Base-by-base conservation (phyloP, 2,888 invertebrate species). In the Chloroclysta siterata region DNA sequence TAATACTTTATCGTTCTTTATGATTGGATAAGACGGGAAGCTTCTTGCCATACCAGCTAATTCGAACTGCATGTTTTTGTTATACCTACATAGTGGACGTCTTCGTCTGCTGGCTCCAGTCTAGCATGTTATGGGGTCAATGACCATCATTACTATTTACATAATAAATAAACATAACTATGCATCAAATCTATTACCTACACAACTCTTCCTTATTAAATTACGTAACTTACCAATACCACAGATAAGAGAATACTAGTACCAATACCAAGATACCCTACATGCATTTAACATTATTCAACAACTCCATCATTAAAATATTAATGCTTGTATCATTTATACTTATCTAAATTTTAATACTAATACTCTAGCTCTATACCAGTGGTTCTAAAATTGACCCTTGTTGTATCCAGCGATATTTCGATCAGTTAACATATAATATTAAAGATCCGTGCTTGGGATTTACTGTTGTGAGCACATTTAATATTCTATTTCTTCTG, bases 351-450 rank as follows among this genome's bases (percentile, higher is more conserved):
- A n/a, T n/a, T n/a, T 28, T n/a, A 17, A 17, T 48, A 48, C 29
- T 56, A 48, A n/a, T 11, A n/a, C 50, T 17, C 33, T 28, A 42
- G 50, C 22, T 50, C 5, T 29, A 29, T 13, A 44, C 44, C 33
- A 58, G 8, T 0, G 33, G 52, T 3, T n/a, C 59, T 22, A 50
- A 36, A 29, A 14, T n/a, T 22, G 33, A 46, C 44, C 61, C 55
- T 55, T 55, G 51, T 8, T 33, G 7, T 11, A 17, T 6, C 52
- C 51, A 50, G n/a, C 29, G 5, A 42, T 14, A 5, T 11, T 10
- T 8, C 11, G 3, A 10, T 39, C 33, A 36, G 3, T 36, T 36
- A 7, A 7, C 8, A 33, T 33, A 3, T 33, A 0, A 7, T 33
- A 3, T 33, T 33, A 33, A 3, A 33, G 33, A 33, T 6, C 7